Evolutionary conservation across 2,888 invertebrate genomes (phyloP).

Genomic region (Pterobdella sp.): DNA sequence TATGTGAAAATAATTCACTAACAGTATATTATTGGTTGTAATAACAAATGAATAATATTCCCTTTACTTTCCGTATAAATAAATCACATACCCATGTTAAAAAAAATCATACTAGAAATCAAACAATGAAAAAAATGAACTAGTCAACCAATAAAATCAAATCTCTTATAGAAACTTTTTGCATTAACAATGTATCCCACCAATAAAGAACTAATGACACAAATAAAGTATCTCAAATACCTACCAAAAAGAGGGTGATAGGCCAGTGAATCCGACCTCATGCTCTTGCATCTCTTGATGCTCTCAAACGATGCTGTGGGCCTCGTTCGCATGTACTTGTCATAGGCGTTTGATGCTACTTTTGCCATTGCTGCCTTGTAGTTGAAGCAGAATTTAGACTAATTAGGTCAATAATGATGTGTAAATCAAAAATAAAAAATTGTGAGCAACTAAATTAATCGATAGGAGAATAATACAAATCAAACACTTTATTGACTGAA

Average conservation of each 20-base stretch:
- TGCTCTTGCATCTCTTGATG: conserved; percentile 69
- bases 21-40: no score
- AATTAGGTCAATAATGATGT: neutral
- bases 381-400: neutral
- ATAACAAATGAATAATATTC: no score
- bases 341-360: conserved; percentile 79
- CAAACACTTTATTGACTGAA: neutral
- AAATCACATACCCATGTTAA: no score
- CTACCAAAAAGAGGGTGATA: conserved; percentile 61
- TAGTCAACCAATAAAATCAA: no score
- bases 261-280: conserved; percentile 52
- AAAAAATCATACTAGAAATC: no score
- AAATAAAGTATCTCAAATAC: conserved; percentile 26
- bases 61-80: no score
- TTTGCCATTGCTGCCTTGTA: conserved; percentile 60
- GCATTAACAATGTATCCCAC: no score
- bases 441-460: conserved; percentile 1
- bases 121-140: no score
- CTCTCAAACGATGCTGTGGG: conserved; percentile 82
- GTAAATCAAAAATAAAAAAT: neutral
- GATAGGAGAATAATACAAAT: neutral
- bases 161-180: no score
- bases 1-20: no score
- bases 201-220: neutral
- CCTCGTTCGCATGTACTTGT: conserved; percentile 77